These are phyloP conservation scores for Damaliscus lunatus DNA, from an alignment of 2,113 vertebrate species.

Conservation along the genomic window DNA sequence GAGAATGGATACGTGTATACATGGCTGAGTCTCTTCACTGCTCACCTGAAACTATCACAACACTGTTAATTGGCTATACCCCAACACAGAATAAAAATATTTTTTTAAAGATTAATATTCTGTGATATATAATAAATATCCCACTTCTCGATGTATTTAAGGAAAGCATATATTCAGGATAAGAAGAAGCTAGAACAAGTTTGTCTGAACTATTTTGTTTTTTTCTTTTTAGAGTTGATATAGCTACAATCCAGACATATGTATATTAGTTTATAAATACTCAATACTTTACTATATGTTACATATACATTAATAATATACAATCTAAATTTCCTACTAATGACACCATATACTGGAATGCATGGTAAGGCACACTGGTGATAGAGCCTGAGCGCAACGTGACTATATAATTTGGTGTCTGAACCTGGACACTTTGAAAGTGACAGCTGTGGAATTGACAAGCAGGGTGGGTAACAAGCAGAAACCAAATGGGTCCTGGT, in stretches of 20 bases:
- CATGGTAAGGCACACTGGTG: neutral
- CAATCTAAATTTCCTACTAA: neutral
- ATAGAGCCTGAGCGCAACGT: neutral
- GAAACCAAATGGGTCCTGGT: neutral
- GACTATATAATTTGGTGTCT: neutral
- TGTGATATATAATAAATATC: neutral
- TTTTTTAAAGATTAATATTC: neutral
- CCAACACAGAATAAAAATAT: neutral
- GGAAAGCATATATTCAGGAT: neutral
- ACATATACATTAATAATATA: neutral
- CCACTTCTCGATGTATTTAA: neutral
- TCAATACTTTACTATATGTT: neutral
- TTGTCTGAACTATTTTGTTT: neutral
- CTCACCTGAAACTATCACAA: neutral
- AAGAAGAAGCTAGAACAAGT: neutral
- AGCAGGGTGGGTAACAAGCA: neutral
- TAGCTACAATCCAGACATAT: neutral
- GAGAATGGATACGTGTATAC: neutral
- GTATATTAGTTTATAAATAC: neutral
- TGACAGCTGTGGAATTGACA: neutral
- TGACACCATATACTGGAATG: neutral
- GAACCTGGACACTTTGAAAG: neutral
- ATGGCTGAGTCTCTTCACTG: neutral
- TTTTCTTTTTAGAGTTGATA: neutral
- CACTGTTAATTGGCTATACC: neutral